These are phyloP conservation scores for Lagodon rhomboides DNA, from an alignment of 2,797 vertebrate species.

Conservation along the genomic window DNA sequence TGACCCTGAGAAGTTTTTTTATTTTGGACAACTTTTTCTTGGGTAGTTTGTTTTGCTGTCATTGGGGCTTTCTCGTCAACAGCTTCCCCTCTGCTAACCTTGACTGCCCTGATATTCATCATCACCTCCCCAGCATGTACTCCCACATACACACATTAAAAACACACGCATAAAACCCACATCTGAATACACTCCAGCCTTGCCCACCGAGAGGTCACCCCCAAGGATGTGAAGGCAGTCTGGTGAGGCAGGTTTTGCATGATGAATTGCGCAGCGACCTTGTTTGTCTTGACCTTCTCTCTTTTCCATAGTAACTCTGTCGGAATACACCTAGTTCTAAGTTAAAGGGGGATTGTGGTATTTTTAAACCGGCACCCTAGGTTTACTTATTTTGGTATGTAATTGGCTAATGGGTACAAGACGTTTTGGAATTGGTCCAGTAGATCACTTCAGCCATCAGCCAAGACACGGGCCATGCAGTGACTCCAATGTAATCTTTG, in stretches of 20 bases:
- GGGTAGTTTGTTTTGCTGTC: conserved; percentile 64
- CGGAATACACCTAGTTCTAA: conserved; percentile 2
- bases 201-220: conserved; percentile 45
- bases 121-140: conserved; percentile 54
- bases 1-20: conserved; percentile 68
- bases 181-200: conserved; percentile 27
- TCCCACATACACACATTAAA: conserved; percentile 38
- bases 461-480: no score
- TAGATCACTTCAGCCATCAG: no score
- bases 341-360: no score
- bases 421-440: no score
- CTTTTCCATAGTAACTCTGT: background rate
- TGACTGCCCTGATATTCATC: conserved; percentile 70
- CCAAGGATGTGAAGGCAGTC: conserved; percentile 39
- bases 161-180: conserved; percentile 21
- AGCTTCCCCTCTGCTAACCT: conserved; percentile 66
- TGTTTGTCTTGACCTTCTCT: conserved; percentile 40
- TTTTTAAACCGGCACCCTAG: no score
- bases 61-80: conserved; percentile 44
- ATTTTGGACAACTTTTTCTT: conserved; percentile 40
- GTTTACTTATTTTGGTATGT: no score
- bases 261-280: conserved; percentile 53
- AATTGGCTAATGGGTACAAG: no score
- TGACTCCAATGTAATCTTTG: no score
- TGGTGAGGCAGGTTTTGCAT: conserved; percentile 38